Evolutionary conservation across 1,140 invertebrate genomes (phyloP).

Genomic region (Sitophilus oryzae): DNA sequence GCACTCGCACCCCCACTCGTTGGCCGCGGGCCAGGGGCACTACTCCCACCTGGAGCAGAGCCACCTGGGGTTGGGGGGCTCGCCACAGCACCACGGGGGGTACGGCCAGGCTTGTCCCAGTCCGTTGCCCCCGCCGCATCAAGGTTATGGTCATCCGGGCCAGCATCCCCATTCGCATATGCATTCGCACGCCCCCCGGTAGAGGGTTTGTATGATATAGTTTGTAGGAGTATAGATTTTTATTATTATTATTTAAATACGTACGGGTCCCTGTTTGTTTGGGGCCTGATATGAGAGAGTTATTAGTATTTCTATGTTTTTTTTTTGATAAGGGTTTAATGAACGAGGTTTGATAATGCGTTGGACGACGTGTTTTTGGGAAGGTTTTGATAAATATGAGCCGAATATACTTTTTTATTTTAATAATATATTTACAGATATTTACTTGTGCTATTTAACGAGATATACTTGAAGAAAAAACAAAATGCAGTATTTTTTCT

Average conservation of each 20-base stretch:
- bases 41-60: constrained; percentile 41
- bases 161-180: constrained; percentile 56
- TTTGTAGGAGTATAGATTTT: too few species aligned
- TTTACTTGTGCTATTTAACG: too few species aligned
- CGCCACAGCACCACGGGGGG: constrained; percentile 58
- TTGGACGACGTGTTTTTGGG: too few species aligned
- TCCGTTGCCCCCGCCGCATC: constrained; percentile 54
- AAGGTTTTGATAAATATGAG: too few species aligned
- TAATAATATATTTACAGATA: too few species aligned
- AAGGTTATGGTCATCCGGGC: constrained; percentile 55
- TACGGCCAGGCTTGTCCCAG: constrained; percentile 54
- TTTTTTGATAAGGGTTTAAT: too few species aligned
- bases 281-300: not conserved
- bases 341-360: too few species aligned
- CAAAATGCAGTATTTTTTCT: too few species aligned
- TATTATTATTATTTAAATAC: too few species aligned
- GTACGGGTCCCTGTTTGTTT: not conserved
- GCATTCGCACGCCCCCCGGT: constrained; percentile 66
- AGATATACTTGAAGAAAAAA: too few species aligned
- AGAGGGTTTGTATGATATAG: constrained; percentile 38
- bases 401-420: too few species aligned
- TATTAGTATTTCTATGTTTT: too few species aligned
- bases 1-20: constrained; percentile 53
- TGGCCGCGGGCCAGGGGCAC: constrained; percentile 41
- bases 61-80: constrained; percentile 47